These are phyloP conservation scores for Phoxinus phoxinus DNA, from an alignment of 2,113 vertebrate species.

Conservation along the genomic window DNA sequence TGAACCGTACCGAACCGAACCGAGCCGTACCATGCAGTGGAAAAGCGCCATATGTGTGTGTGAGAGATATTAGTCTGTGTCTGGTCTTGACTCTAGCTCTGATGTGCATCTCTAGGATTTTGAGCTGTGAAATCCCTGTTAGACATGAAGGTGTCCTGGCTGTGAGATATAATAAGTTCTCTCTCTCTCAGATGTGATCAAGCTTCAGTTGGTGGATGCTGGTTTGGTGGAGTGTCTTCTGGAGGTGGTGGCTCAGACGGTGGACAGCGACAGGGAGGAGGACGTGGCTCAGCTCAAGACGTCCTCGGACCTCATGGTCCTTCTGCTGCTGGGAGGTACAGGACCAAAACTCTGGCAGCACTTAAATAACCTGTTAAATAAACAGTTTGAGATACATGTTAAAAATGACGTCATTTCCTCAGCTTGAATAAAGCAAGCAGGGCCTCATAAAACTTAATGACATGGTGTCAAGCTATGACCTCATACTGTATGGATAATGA, in stretches of 20 bases:
- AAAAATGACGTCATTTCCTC: neutral
- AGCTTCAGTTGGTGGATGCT: slow-evolving; percentile 95
- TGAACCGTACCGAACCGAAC: no score
- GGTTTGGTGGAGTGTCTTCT: slow-evolving; percentile 95
- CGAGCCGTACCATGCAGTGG: no score
- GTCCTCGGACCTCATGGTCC: slow-evolving; percentile 96
- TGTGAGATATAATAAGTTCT: neutral
- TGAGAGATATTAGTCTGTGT: neutral
- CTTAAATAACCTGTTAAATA: neutral
- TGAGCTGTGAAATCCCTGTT: neutral
- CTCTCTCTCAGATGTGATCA: slow-evolving; percentile 86
- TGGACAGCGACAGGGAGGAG: slow-evolving; percentile 92
- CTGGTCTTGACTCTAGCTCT: neutral
- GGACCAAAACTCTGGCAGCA: neutral
- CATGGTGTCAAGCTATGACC: neutral
- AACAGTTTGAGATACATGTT: neutral
- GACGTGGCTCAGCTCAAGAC: slow-evolving; percentile 95
- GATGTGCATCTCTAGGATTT: neutral
- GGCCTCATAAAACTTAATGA: neutral
- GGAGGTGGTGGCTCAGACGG: slow-evolving; percentile 90
- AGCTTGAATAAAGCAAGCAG: neutral
- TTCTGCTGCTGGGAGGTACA: slow-evolving; percentile 92
- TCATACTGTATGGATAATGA: neutral
- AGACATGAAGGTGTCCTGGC: neutral
- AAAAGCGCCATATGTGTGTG: no score